phyloP scores from a whole-genome alignment of 2,888 invertebrate species.

The Eupithecia subumbrata region DNA sequence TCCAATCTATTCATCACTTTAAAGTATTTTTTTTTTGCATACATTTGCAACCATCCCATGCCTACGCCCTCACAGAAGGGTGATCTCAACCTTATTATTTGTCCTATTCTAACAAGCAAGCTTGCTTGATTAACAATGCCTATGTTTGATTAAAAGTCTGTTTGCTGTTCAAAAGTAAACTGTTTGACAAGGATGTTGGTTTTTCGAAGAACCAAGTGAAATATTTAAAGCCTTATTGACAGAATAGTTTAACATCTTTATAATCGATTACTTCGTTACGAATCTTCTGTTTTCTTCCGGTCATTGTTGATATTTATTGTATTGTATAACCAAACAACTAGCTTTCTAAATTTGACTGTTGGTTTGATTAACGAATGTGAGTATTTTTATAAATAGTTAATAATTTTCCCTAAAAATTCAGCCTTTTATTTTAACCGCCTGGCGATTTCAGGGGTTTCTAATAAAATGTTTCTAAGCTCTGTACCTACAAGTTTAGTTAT shows the following conservation, averaged over 20 bases:
- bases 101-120: not conserved
- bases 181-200: conserved; percentile 15
- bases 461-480: too few species aligned
- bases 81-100: not conserved
- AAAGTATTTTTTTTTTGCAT: too few species aligned
- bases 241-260: not conserved
- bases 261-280: not conserved
- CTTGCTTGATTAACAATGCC: not conserved
- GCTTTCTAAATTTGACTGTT: too few species aligned
- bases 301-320: too few species aligned
- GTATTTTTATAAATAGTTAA: too few species aligned
- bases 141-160: not conserved
- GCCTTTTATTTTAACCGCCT: too few species aligned
- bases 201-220: conserved; percentile 1
- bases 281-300: not conserved
- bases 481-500: not conserved
- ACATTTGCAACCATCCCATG: too few species aligned
- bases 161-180: conserved; percentile 8
- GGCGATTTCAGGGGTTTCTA: too few species aligned
- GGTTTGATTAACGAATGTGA: too few species aligned
- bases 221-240: not conserved
- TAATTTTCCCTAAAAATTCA: too few species aligned
- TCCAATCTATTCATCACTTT: too few species aligned
- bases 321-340: too few species aligned
- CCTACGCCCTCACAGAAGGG: not conserved